These are phyloP conservation scores for Dexiosoma caninum DNA, from an alignment of 2,888 invertebrate species.

Conservation along the genomic window DNA sequence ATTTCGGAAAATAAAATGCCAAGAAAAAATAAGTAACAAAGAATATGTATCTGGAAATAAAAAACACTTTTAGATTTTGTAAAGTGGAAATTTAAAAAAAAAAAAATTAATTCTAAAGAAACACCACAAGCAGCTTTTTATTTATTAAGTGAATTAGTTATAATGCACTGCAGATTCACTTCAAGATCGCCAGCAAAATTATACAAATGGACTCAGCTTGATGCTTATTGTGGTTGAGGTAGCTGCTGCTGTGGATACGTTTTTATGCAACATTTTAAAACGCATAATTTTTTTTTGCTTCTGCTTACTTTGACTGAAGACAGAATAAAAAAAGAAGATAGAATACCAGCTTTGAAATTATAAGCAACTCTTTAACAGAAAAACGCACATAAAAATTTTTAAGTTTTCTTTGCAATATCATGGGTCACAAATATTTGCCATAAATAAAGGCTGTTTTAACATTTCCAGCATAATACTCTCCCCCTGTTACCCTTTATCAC, in stretches of 20 bases:
- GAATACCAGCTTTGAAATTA: conserved; percentile 19
- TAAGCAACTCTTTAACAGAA: neutral
- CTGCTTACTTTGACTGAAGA: conserved; percentile 10
- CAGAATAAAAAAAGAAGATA: neutral
- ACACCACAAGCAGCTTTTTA: neutral
- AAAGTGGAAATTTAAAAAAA: conserved; percentile 7
- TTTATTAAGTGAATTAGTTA: conserved; percentile 38
- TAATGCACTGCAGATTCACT: conserved; percentile 44
- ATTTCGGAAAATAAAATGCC: conserved; percentile 12
- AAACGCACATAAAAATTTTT: neutral
- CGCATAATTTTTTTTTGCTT: neutral
- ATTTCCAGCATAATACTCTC: neutral
- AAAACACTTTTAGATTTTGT: conserved; percentile 32
- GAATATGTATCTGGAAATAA: neutral
- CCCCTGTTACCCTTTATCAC: neutral
- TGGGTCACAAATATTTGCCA: neutral
- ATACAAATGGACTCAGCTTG: conserved; percentile 10
- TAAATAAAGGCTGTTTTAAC: neutral
- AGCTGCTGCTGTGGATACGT: neutral
- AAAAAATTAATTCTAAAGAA: neutral
- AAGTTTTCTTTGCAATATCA: neutral
- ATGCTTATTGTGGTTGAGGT: neutral
- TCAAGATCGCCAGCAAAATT: neutral
- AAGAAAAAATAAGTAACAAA: neutral
- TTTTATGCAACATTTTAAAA: neutral